These are phyloP conservation scores for Drosophila kurseongensis DNA, from an alignment of 1,140 invertebrate genomes.

Conservation along the genomic window DNA sequence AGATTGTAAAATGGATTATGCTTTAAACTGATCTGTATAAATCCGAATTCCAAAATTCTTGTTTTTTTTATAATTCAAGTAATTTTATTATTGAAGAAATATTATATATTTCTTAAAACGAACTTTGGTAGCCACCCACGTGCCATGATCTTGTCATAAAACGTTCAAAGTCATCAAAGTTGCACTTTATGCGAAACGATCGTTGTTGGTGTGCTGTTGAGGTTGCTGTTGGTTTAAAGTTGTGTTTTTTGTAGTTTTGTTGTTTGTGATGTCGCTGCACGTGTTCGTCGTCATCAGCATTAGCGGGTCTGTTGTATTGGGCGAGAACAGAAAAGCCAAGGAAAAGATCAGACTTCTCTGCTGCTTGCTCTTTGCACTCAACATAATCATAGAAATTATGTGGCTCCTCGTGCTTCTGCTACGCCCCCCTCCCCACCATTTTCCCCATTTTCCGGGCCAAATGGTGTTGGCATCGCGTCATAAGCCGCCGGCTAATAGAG, in stretches of 20 bases:
- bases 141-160: slow-evolving; percentile 77
- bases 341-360: slow-evolving; percentile 35
- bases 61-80: neutral
- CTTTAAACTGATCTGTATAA: too few species aligned
- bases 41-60: neutral
- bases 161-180: slow-evolving; percentile 81
- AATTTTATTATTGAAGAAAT: too few species aligned
- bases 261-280: slow-evolving; percentile 37
- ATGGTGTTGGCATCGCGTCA: slow-evolving; percentile 67
- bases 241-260: slow-evolving; percentile 28
- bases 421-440: neutral
- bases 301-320: slow-evolving; percentile 78
- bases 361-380: slow-evolving; percentile 58
- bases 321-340: slow-evolving; percentile 64
- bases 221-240: slow-evolving; percentile 30
- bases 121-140: slow-evolving; percentile 3
- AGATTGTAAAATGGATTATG: too few species aligned
- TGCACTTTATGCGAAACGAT: slow-evolving; percentile 81
- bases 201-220: slow-evolving; percentile 19
- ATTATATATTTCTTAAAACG: neutral
- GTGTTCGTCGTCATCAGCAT: slow-evolving; percentile 78
- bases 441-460: slow-evolving; percentile 44
- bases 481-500: slow-evolving; percentile 67
- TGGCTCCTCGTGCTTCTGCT: slow-evolving; percentile 24
- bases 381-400: slow-evolving; percentile 76